These are phyloP conservation scores for Drosophila littoralis DNA, from an alignment of 1,140 invertebrate species.

Conservation along the genomic window DNA sequence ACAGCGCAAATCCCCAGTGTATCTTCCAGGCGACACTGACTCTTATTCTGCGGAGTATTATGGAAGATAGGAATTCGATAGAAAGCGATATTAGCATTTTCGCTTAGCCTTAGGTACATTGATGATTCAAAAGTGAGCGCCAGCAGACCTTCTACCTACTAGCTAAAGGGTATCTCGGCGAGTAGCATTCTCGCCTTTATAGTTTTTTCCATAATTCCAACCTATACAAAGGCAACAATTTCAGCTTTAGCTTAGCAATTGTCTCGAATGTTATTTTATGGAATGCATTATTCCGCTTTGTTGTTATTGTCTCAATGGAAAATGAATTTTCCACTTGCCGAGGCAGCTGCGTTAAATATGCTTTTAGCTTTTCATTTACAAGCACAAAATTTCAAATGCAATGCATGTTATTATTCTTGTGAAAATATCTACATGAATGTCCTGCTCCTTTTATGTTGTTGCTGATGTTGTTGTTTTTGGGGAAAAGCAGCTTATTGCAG, in stretches of 20 bases:
- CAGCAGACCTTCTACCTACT: too few relatives aligned
- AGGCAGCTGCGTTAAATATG: slow-evolving; percentile 21
- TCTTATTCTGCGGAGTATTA: not conserved
- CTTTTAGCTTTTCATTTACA: slow-evolving; percentile 26
- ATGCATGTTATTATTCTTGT: slow-evolving; percentile 4
- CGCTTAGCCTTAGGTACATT: too few relatives aligned
- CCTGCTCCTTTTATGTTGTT: not conserved
- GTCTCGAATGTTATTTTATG: slow-evolving; percentile 6
- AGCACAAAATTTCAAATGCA: slow-evolving; percentile 3
- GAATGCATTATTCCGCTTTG: slow-evolving; percentile 5
- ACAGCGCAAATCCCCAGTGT: too few relatives aligned
- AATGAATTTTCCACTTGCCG: slow-evolving; percentile 7
- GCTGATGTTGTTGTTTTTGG: not conserved
- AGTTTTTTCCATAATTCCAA: not conserved
- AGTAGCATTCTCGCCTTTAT: not conserved
- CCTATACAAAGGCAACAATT: slow-evolving; percentile 1
- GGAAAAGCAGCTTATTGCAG: slow-evolving; percentile 30
- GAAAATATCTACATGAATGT: not conserved
- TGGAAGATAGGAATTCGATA: not conserved
- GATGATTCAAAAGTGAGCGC: too few relatives aligned
- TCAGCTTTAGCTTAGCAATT: slow-evolving; percentile 2
- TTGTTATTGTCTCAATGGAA: not conserved
- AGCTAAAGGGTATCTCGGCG: not conserved
- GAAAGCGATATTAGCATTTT: not conserved
- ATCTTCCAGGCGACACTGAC: not conserved